Conservation (phyloP, 2,888 invertebrate genomes). For the Notodromas monacha region DNA sequence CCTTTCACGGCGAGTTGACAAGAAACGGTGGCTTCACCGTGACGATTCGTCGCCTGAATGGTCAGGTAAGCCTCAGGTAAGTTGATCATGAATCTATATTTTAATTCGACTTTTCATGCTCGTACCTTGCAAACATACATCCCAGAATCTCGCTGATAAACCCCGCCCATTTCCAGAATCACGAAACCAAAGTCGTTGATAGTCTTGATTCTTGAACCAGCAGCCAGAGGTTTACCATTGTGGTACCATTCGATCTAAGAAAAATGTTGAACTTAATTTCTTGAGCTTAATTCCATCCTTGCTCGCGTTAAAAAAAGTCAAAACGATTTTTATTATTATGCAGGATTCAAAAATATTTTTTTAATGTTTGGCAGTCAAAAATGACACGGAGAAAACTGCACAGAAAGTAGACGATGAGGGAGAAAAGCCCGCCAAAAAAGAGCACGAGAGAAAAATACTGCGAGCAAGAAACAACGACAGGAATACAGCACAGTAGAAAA, state of each 20-base stretch:
- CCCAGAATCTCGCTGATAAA: slow-evolving; percentile 70
- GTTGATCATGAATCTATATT: background rate
- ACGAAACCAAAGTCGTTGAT: slow-evolving; percentile 93
- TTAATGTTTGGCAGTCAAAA: too few species aligned
- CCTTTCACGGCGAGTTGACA: slow-evolving; percentile 58
- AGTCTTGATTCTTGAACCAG: slow-evolving; percentile 70
- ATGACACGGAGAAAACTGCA: too few species aligned
- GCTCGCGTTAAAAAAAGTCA: too few species aligned
- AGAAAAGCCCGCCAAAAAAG: too few species aligned
- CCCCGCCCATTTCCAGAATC: slow-evolving; percentile 72
- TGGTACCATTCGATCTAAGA: slow-evolving; percentile 67
- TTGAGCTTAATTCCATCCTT: too few species aligned
- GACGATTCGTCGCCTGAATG: slow-evolving; percentile 38
- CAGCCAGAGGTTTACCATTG: slow-evolving; percentile 64
- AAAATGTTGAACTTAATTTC: too few species aligned
- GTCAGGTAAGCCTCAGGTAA: background rate
- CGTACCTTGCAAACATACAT: slow-evolving; percentile 56
- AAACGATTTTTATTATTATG: too few species aligned
- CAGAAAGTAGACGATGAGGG: too few species aligned
- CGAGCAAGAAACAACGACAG: too few species aligned
- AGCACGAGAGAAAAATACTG: too few species aligned
- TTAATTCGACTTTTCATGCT: slow-evolving; percentile 7
- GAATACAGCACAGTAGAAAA: too few species aligned
- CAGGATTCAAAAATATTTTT: too few species aligned
- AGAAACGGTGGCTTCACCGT: slow-evolving; percentile 59